Conservation (phyloP, 2,888 invertebrate species). For the Sphinx pinastri region DNA sequence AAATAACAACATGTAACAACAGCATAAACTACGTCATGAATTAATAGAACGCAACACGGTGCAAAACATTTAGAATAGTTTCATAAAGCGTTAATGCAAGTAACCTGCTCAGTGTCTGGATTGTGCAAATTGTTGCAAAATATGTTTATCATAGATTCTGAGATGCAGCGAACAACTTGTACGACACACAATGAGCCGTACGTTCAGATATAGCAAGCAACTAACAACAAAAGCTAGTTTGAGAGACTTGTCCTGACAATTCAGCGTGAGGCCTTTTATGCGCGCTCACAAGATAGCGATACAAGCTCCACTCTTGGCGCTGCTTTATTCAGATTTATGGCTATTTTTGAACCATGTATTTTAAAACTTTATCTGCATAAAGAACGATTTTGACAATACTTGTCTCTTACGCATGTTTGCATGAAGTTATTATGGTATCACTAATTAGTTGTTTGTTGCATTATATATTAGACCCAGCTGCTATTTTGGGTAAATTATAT, state of each 20-base stretch:
- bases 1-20: no score
- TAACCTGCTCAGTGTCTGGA: not conserved
- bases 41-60: not conserved
- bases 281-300: constrained; percentile 5
- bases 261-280: constrained; percentile 33
- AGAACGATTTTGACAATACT: not conserved
- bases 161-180: constrained; percentile 35
- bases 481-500: no score
- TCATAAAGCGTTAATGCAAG: not conserved
- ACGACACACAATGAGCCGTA: constrained; percentile 34
- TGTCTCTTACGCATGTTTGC: not conserved
- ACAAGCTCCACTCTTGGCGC: not conserved
- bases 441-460: no score
- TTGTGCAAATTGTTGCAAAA: constrained; percentile 25
- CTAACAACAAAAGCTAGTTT: constrained; percentile 41
- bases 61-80: not conserved
- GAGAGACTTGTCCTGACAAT: constrained; percentile 39
- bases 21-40: no score
- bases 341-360: not conserved
- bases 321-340: constrained; percentile 9
- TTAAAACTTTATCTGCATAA: not conserved
- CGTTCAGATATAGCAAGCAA: constrained; percentile 37
- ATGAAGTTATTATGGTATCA: no score
- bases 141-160: constrained; percentile 26
- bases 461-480: no score